A percentile compares a stretch with the other conserved stretches of the same genome.
phyloP scores from a whole-genome alignment of 1,140 invertebrate genomes.

The Sitobion miscanthi region DNA sequence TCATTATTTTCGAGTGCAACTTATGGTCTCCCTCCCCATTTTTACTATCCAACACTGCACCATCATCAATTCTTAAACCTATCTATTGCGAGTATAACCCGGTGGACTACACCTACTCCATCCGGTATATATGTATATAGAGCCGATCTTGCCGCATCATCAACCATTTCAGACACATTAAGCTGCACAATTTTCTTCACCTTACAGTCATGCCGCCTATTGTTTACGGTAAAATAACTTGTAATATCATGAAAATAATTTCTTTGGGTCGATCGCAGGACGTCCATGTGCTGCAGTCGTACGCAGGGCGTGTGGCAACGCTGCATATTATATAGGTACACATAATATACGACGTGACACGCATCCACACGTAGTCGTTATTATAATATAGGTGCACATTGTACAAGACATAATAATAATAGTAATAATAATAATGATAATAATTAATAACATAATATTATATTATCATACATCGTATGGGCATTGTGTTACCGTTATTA shows the following conservation, averaged over 20 bases:
- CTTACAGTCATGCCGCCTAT: not conserved
- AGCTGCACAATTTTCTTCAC: not conserved
- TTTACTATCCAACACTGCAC: too few species aligned
- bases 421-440: not conserved
- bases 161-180: not conserved
- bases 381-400: not conserved
- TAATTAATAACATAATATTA: not conserved
- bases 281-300: not conserved
- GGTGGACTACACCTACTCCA: not conserved
- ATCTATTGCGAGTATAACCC: not conserved
- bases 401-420: not conserved
- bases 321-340: not conserved
- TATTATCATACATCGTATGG: not conserved
- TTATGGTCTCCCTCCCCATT: too few species aligned
- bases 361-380: not conserved
- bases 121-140: not conserved
- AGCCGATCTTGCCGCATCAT: not conserved
- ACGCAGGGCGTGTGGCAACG: not conserved
- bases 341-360: not conserved
- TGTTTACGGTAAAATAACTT: not conserved
- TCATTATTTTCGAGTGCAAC: not conserved
- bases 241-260: not conserved
- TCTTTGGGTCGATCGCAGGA: not conserved
- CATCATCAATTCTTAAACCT: not conserved
- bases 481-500: constrained; percentile 9